Percentiles rank a stretch among this genome's conserved stretches.
Conservation (phyloP, 2,888 invertebrate genomes). For the Cheilosia vernalis region DNA sequence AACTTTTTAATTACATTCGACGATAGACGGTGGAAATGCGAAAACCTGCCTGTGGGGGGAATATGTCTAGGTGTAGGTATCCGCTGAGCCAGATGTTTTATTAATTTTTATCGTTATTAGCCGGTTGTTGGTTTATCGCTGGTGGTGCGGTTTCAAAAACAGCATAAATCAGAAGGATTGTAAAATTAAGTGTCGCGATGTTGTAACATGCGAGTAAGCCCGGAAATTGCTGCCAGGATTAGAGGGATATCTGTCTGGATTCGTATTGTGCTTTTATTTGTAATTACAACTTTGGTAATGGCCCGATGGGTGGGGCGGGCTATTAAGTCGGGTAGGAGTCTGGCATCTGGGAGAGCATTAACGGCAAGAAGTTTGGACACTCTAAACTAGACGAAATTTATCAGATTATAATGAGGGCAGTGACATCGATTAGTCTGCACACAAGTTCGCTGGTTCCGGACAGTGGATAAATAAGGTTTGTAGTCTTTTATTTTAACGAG, state of each 20-base stretch:
- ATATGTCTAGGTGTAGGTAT: too few species aligned
- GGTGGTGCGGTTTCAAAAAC: constrained; percentile 6
- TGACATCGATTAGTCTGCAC: too few species aligned
- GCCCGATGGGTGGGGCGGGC: not conserved
- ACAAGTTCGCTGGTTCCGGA: too few species aligned
- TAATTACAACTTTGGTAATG: constrained; percentile 16
- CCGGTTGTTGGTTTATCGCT: constrained; percentile 15
- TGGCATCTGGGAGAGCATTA: too few species aligned
- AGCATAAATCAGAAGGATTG: not conserved
- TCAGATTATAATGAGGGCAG: too few species aligned
- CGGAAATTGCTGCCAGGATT: constrained; percentile 33
- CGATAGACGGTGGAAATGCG: not conserved
- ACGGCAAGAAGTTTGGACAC: too few species aligned
- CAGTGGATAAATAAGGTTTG: too few species aligned
- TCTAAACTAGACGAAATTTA: too few species aligned
- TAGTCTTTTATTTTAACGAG: too few species aligned
- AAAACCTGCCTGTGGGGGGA: not conserved
- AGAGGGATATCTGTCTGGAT: constrained; percentile 5
- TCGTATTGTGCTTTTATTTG: constrained; percentile 7
- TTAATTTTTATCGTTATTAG: constrained; percentile 33
- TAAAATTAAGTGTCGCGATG: constrained; percentile 8
- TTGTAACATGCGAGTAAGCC: constrained; percentile 22
- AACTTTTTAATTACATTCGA: constrained; percentile 31
- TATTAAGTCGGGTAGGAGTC: too few species aligned
- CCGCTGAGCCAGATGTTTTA: constrained; percentile 4